Conservation (phyloP, 2,113 vertebrate genomes). For the zebrafish (Danio rerio) region DNA sequence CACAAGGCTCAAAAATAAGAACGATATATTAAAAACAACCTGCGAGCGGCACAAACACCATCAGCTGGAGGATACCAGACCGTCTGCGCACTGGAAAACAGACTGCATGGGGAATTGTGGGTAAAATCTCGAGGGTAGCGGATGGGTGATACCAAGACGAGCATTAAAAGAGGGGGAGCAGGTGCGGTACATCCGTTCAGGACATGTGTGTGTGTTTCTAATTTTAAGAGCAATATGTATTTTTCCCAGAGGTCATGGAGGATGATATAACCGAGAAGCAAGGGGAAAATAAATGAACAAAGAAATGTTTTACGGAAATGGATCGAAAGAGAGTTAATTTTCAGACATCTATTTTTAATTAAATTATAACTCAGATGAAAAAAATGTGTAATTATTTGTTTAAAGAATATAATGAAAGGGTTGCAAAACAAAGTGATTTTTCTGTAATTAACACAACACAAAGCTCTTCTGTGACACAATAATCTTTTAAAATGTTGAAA, state of each 20-base stretch:
- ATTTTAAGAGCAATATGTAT: not conserved
- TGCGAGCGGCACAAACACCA: not conserved
- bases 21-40: not conserved
- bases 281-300: no score
- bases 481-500: no score
- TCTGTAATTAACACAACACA: no score
- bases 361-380: no score
- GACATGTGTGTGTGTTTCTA: not conserved
- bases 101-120: constrained; percentile 21
- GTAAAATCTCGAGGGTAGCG: constrained; percentile 29
- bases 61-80: not conserved
- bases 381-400: no score
- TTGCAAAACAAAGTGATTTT: no score
- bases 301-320: no score
- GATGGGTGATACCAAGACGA: constrained; percentile 12
- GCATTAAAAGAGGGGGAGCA: constrained; percentile 21
- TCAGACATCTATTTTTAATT: no score
- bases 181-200: constrained; percentile 9
- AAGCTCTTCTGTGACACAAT: no score
- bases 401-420: no score
- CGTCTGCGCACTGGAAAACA: constrained; percentile 16
- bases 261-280: not conserved
- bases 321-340: no score
- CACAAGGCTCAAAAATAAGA: not conserved
- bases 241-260: not conserved